Percentiles rank a stretch among this genome's conserved stretches.
Conservation (phyloP, 2,113 vertebrate genomes). For the Bothrops jararaca region DNA sequence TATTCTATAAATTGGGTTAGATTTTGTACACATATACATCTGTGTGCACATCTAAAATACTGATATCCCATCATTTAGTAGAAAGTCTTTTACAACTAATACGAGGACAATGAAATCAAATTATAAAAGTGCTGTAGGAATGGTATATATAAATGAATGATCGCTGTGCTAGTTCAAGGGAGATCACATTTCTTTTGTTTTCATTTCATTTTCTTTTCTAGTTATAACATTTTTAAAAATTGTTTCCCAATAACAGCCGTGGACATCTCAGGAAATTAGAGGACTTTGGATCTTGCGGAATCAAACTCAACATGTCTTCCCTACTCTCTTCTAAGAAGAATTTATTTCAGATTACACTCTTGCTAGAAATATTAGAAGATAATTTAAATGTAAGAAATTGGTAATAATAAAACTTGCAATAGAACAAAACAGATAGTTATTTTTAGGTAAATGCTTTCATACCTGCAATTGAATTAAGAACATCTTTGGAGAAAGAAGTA, state of each 20-base stretch:
- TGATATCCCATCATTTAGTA: background rate
- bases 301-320: background rate
- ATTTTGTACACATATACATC: background rate
- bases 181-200: background rate
- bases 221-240: background rate
- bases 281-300: background rate
- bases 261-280: background rate
- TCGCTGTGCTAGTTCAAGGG: background rate
- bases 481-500: slow-evolving; percentile 95
- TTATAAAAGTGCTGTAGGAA: background rate
- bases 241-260: background rate
- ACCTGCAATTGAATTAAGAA: slow-evolving; percentile 98
- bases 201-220: background rate
- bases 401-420: slow-evolving; percentile 49
- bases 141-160: background rate
- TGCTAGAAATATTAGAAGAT: background rate
- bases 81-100: background rate
- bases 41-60: background rate
- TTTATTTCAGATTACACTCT: background rate
- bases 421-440: slow-evolving; percentile 41
- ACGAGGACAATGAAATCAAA: background rate
- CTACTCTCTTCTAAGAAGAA: background rate
- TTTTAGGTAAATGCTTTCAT: slow-evolving; percentile 19
- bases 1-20: background rate
- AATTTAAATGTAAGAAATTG: slow-evolving; percentile 10